Conservation (phyloP, 2,113 vertebrate genomes). For the Petromus typicus region DNA sequence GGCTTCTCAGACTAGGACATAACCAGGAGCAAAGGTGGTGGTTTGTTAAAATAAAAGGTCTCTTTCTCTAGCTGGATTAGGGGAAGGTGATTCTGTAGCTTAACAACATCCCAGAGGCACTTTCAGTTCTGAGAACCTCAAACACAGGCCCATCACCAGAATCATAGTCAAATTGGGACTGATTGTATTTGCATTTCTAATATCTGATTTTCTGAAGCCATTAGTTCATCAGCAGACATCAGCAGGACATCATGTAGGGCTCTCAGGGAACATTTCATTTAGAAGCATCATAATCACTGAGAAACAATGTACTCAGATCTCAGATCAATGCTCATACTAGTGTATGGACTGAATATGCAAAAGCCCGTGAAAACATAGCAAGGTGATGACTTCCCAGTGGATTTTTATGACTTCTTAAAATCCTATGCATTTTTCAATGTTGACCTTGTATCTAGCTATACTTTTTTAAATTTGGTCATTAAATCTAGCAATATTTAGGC, state of each 20-base stretch:
- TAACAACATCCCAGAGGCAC: not conserved
- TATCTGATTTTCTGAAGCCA: constrained; percentile 12
- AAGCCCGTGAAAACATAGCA: not conserved
- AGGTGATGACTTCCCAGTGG: not conserved
- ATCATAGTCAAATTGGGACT: not conserved
- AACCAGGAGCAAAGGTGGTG: not conserved
- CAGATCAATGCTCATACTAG: not conserved
- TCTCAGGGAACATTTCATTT: constrained; percentile 11
- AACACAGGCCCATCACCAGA: not conserved
- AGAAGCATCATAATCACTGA: constrained; percentile 4
- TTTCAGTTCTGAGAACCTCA: constrained; percentile 16
- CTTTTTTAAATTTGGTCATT: too few relatives aligned
- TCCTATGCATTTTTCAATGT: not conserved
- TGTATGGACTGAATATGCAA: not conserved
- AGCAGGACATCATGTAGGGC: not conserved
- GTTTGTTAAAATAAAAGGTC: not conserved
- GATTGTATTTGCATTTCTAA: constrained; percentile 47
- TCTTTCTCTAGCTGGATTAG: not conserved
- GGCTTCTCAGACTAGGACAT: not conserved
- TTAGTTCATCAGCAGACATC: constrained; percentile 26
- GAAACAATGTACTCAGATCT: not conserved
- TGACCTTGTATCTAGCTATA: too few relatives aligned
- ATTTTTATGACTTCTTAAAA: not conserved
- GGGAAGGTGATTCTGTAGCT: constrained; percentile 12
- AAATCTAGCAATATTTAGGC: too few relatives aligned